Conservation (phyloP, 2,113 vertebrate species). For the Cebidichthys violaceus region DNA sequence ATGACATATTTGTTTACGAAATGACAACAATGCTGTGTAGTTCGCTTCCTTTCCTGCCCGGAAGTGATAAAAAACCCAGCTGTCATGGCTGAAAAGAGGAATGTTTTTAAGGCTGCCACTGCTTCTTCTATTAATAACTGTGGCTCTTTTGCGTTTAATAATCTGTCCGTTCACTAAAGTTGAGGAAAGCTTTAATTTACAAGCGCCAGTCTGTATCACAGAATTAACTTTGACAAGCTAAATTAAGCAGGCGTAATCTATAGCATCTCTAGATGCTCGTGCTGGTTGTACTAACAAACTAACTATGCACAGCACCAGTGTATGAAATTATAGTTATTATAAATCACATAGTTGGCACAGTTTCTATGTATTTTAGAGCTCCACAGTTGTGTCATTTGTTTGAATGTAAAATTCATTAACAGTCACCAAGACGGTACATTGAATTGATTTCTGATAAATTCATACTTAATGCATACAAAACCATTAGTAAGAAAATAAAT, state of each 20-base stretch:
- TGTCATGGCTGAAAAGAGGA: conserved; percentile 86
- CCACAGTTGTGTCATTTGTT: neutral
- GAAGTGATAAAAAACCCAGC: conserved; percentile 37
- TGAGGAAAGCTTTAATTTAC: conserved; percentile 97
- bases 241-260: conserved; percentile 79
- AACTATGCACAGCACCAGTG: neutral
- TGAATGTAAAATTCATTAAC: neutral
- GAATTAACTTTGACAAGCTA: conserved; percentile 89
- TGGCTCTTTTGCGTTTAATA: conserved; percentile 85
- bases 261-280: neutral
- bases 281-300: conserved; percentile 12
- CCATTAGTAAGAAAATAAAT: neutral
- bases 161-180: conserved; percentile 95
- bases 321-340: neutral
- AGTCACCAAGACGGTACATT: neutral
- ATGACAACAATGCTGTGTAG: neutral
- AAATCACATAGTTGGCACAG: neutral
- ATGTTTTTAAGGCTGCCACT: conserved; percentile 42
- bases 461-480: neutral
- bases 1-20: neutral
- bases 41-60: conserved; percentile 47
- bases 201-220: conserved; percentile 94
- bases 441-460: neutral
- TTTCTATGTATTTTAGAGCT: neutral
- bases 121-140: conserved; percentile 81